Conservation (phyloP, 2,888 invertebrate genomes). For the Pimpla rufipes region DNA sequence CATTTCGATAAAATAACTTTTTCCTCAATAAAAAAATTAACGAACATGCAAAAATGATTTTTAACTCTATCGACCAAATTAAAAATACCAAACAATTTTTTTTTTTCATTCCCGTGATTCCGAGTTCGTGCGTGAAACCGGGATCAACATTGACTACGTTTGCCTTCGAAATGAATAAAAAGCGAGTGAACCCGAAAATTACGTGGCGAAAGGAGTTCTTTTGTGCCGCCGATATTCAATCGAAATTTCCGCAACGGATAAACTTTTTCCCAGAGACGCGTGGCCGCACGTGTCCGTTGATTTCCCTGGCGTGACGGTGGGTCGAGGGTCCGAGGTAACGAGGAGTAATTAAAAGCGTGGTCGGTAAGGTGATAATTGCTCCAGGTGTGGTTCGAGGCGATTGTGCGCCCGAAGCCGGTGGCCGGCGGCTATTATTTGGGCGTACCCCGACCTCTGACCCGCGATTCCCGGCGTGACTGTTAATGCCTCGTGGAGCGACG, state of each 20-base stretch:
- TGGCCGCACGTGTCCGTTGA: not conserved
- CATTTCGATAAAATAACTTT: too few species aligned
- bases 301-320: constrained; percentile 26
- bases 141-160: too few species aligned
- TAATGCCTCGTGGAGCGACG: constrained; percentile 55
- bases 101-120: too few species aligned
- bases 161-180: too few species aligned
- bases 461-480: constrained; percentile 60
- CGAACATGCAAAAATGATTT: too few species aligned
- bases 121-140: too few species aligned
- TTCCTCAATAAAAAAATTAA: too few species aligned
- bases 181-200: too few species aligned
- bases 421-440: constrained; percentile 45
- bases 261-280: not conserved
- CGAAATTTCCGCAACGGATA: not conserved
- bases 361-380: constrained; percentile 51
- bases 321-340: constrained; percentile 35
- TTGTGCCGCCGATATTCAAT: not conserved
- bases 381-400: constrained; percentile 54
- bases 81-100: too few species aligned
- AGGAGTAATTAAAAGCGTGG: constrained; percentile 67
- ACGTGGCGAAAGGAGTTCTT: too few species aligned
- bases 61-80: too few species aligned
- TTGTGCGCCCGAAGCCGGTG: constrained; percentile 50
- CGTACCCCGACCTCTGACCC: constrained; percentile 42